phyloP scores from a whole-genome alignment of 1,140 invertebrate genomes.

The Vanessa atalanta region DNA sequence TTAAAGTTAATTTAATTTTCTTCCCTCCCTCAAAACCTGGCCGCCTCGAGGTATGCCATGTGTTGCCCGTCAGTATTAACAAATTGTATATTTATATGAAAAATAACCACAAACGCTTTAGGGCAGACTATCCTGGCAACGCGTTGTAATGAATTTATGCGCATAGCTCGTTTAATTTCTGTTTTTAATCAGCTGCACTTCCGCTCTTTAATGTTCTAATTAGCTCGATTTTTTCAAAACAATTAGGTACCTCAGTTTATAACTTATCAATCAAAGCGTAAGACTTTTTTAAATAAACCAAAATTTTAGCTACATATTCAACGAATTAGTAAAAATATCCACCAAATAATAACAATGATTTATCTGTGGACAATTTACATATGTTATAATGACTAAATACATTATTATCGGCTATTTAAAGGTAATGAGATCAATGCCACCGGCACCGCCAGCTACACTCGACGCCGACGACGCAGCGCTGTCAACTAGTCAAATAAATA shows the following conservation, averaged over 20 bases:
- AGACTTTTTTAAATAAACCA: background rate
- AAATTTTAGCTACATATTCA: background rate
- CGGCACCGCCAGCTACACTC: conserved; percentile 39
- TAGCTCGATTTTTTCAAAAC: background rate
- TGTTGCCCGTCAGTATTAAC: conserved; percentile 45
- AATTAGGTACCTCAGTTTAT: background rate
- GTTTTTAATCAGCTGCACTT: conserved; percentile 1
- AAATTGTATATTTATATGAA: conserved; percentile 42
- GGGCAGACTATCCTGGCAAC: conserved; percentile 42
- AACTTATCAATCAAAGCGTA: background rate
- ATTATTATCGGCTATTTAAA: conserved; percentile 21
- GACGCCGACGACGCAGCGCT: conserved; percentile 51
- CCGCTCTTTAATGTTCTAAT: background rate
- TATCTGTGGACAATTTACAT: conserved; percentile 22
- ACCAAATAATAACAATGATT: conserved; percentile 8
- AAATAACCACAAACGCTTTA: conserved; percentile 40
- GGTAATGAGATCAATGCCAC: conserved; percentile 52
- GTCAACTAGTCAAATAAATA: conserved; percentile 72
- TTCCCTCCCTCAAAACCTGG: conserved; percentile 25
- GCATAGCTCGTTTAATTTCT: conserved; percentile 9
- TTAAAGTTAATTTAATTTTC: conserved; percentile 58
- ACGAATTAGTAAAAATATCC: background rate
- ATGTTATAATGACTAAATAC: conserved; percentile 31
- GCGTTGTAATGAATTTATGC: conserved; percentile 26
- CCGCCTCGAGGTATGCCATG: conserved; percentile 58